These are phyloP conservation scores for Galbula dea DNA, from an alignment of 2,113 vertebrate genomes.

Conservation along the genomic window DNA sequence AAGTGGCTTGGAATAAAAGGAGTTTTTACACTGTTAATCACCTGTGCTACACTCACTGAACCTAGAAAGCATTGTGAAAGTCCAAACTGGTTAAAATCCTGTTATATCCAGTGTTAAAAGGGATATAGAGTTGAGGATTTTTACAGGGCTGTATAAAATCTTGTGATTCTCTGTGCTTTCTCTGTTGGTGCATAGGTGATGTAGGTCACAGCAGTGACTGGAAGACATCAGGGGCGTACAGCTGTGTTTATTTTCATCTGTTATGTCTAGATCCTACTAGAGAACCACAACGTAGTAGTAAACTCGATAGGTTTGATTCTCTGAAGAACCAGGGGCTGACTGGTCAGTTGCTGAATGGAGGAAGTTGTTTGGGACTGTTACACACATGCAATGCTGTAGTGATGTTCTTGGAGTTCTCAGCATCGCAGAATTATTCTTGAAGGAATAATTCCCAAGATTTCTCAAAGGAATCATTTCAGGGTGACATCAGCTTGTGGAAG, in stretches of 20 bases:
- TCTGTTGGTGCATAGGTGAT: not conserved
- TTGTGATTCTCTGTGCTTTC: not conserved
- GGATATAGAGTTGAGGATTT: not conserved
- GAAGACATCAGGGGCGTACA: fast-evolving
- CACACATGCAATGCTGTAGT: fast-evolving
- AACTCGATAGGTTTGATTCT: no score
- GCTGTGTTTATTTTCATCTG: fast-evolving
- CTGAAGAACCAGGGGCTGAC: not conserved
- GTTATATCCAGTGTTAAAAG: fast-evolving
- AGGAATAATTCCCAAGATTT: no score
- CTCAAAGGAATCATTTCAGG: not conserved
- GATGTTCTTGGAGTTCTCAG: not conserved
- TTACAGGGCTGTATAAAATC: not conserved
- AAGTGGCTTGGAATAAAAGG: not conserved
- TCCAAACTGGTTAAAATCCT: not conserved
- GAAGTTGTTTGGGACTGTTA: not conserved
- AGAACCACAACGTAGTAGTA: not conserved
- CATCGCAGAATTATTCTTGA: no score
- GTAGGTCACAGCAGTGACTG: not conserved
- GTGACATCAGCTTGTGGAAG: not conserved
- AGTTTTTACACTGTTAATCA: not conserved
- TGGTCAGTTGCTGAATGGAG: not conserved
- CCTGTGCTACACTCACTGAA: fast-evolving
- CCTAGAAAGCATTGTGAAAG: not conserved
- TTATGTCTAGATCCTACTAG: not conserved